Evolutionary conservation across 2,888 invertebrate species (phyloP).

Genomic region (Andricus quercusramuli): DNA sequence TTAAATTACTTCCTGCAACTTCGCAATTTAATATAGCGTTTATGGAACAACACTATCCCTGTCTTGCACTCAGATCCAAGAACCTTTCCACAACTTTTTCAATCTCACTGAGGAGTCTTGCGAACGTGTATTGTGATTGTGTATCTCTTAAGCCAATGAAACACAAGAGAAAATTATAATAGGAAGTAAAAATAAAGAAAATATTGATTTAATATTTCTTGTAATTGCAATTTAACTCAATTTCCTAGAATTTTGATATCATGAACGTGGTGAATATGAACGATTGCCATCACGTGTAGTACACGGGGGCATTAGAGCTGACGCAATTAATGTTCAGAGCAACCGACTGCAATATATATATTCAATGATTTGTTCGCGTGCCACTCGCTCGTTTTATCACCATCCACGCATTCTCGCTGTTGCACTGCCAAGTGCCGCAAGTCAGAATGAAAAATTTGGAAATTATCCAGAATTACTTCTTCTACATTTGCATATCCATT

Average conservation of each 20-base stretch:
- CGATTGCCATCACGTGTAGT: conserved; percentile 31
- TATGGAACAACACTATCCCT: background rate
- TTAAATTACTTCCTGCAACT: background rate
- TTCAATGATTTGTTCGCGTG: conserved; percentile 61
- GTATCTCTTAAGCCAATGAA: background rate
- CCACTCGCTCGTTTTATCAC: conserved; percentile 56
- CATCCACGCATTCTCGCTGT: conserved; percentile 58
- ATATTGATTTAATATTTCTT: background rate
- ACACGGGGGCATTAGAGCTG: conserved; percentile 45
- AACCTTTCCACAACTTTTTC: conserved; percentile 6
- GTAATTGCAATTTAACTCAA: background rate
- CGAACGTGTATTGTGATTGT: background rate
- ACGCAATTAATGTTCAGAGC: conserved; percentile 60
- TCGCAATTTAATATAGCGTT: background rate
- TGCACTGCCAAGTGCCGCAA: conserved; percentile 1
- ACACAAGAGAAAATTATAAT: background rate
- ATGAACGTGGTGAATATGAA: conserved; percentile 17
- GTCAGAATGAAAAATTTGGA: conserved; percentile 42
- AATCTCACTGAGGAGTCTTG: background rate
- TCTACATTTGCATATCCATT: conserved; percentile 46
- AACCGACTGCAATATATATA: conserved; percentile 43
- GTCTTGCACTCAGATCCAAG: background rate
- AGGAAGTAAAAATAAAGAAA: background rate
- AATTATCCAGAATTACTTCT: conserved; percentile 41
- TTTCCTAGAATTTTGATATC: background rate